Percentiles rank a stretch among this genome's conserved stretches.
Conservation (phyloP, 2,113 vertebrate genomes). For the Dunckerocampus dactyliophorus region DNA sequence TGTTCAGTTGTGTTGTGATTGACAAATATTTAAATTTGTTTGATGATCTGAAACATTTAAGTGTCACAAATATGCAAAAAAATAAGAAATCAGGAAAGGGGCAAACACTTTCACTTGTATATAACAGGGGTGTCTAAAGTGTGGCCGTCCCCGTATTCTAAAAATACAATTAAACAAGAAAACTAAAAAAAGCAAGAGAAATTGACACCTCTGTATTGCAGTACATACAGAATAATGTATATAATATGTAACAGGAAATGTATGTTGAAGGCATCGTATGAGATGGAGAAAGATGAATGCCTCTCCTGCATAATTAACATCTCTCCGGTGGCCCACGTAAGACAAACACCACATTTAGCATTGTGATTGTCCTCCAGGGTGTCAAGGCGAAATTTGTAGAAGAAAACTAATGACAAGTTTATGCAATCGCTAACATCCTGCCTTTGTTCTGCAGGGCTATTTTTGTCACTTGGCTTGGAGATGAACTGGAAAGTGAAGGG, state of each 20-base stretch:
- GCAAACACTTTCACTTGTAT: too few relatives aligned
- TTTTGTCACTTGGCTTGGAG: constrained; percentile 44
- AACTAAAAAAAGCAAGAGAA: background rate
- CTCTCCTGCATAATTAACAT: constrained; percentile 49
- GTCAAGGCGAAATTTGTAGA: constrained; percentile 57
- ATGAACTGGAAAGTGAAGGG: constrained; percentile 52
- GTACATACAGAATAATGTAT: too few relatives aligned
- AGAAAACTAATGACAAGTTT: constrained; percentile 62
- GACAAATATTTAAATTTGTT: too few relatives aligned
- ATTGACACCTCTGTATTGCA: too few relatives aligned
- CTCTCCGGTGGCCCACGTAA: constrained; percentile 31
- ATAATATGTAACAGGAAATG: background rate
- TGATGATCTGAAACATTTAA: too few relatives aligned
- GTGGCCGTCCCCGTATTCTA: too few relatives aligned
- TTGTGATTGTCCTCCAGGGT: constrained; percentile 54
- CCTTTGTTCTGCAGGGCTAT: constrained; percentile 63
- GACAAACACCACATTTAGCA: constrained; percentile 51
- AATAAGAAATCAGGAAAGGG: too few relatives aligned
- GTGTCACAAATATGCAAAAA: too few relatives aligned
- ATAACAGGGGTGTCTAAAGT: too few relatives aligned
- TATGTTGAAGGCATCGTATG: constrained; percentile 27
- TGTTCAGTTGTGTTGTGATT: too few relatives aligned
- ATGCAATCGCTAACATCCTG: constrained; percentile 52
- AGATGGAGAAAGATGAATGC: constrained; percentile 22
- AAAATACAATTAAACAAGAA: too few relatives aligned